These are phyloP conservation scores for Hypotaenidia philippensis DNA, from an alignment of 2,797 vertebrate genomes.

Conservation along the genomic window DNA sequence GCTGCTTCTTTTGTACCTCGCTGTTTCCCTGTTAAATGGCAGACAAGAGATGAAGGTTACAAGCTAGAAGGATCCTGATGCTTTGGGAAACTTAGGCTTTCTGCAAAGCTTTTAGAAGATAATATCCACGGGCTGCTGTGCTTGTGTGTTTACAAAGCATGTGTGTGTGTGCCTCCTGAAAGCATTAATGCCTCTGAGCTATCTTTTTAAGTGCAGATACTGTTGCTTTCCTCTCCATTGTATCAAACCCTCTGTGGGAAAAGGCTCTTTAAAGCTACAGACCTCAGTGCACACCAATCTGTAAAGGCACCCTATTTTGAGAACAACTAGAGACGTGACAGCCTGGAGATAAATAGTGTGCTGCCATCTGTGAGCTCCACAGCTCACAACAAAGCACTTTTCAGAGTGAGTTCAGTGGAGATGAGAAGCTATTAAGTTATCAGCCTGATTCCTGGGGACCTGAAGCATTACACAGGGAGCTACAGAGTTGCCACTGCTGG, in stretches of 20 bases:
- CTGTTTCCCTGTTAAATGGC: background rate
- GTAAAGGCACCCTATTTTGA: constrained; percentile 36
- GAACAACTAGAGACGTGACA: constrained; percentile 21
- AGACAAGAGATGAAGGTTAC: background rate
- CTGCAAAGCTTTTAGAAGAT: background rate
- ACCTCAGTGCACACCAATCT: background rate
- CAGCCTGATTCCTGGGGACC: constrained; percentile 72
- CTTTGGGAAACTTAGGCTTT: background rate
- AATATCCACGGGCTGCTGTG: background rate
- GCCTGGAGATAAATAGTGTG: constrained; percentile 35
- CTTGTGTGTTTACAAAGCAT: background rate
- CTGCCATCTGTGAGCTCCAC: constrained; percentile 52
- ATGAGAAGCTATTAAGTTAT: constrained; percentile 71
- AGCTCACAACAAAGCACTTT: constrained; percentile 63
- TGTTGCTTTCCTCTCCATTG: constrained; percentile 13
- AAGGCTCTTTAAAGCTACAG: background rate
- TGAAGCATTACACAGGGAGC: background rate
- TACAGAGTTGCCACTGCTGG: constrained; percentile 38
- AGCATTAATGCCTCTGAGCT: background rate
- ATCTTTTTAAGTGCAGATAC: constrained; percentile 17
- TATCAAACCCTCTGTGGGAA: constrained; percentile 11
- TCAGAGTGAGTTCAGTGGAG: background rate
- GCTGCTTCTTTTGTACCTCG: background rate
- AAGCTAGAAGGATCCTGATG: background rate
- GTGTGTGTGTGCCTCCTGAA: background rate